Percentiles rank a stretch among this genome's conserved stretches.
phyloP scores from a whole-genome alignment of 2,888 invertebrate species.

The Electrophaes corylata region DNA sequence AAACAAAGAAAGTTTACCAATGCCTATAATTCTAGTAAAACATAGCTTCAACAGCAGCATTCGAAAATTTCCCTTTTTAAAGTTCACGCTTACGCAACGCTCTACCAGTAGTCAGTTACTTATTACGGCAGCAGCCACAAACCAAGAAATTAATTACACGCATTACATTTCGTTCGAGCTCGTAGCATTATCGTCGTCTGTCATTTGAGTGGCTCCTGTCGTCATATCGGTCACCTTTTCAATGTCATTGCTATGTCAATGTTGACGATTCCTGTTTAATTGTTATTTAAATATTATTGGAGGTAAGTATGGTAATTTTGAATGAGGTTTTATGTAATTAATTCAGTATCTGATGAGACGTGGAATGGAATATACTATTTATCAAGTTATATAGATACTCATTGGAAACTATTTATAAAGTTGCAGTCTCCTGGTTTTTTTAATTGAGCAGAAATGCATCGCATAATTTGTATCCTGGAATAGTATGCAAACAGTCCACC shows the following conservation, averaged over 20 bases:
- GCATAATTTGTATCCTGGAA: background rate
- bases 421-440: background rate
- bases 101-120: conserved; percentile 12
- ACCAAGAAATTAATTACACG: conserved; percentile 18
- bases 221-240: background rate
- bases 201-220: background rate
- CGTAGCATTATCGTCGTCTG: background rate
- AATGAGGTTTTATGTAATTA: conserved; percentile 14
- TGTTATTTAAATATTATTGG: conserved; percentile 19
- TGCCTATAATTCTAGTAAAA: conserved; percentile 6
- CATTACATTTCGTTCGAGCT: background rate
- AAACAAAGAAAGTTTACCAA: too few species aligned
- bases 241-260: conserved; percentile 35
- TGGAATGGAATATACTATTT: conserved; percentile 12
- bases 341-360: conserved; percentile 14
- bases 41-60: background rate
- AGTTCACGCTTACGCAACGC: conserved; percentile 27
- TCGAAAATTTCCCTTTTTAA: conserved; percentile 34
- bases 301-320: conserved; percentile 29
- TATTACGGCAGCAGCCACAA: conserved; percentile 4
- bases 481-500: conserved; percentile 3
- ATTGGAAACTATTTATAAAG: background rate
- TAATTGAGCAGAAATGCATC: background rate
- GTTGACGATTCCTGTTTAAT: conserved; percentile 50
- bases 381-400: conserved; percentile 1